Conservation (phyloP, 2,113 vertebrate species). For the Chaetops frenatus region DNA sequence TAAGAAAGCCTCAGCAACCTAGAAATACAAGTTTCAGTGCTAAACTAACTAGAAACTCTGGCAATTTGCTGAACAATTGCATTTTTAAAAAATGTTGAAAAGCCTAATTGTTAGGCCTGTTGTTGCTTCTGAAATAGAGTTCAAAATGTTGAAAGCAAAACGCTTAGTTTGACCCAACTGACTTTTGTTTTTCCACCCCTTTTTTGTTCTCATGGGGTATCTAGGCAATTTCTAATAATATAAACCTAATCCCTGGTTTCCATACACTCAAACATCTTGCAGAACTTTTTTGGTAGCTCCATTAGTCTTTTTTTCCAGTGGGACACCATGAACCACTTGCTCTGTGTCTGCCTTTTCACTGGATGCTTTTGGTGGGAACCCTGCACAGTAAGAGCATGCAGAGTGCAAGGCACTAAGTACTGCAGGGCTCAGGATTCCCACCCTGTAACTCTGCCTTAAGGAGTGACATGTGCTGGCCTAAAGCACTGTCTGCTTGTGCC, state of each 20-base stretch:
- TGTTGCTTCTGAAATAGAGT: not conserved
- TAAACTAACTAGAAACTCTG: not conserved
- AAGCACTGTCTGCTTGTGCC: not conserved
- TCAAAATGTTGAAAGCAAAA: not conserved
- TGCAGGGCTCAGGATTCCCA: not conserved
- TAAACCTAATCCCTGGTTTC: not conserved
- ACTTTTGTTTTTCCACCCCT: not conserved
- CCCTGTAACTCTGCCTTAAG: not conserved
- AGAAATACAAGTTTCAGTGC: not conserved
- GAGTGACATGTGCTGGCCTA: not conserved
- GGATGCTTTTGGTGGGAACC: not conserved
- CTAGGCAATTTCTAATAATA: not conserved
- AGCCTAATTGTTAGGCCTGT: not conserved
- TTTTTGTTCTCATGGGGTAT: not conserved
- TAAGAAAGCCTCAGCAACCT: not conserved
- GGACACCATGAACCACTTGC: not conserved
- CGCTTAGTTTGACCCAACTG: not conserved
- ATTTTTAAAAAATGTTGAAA: not conserved
- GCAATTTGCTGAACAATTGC: not conserved
- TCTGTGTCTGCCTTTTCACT: not conserved
- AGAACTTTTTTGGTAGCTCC: not conserved
- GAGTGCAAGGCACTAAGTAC: not conserved
- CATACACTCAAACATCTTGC: not conserved
- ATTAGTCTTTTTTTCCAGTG: not conserved
- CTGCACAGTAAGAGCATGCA: not conserved